phyloP scores from a whole-genome alignment of 2,797 vertebrate genomes.

The Columba guinea region DNA sequence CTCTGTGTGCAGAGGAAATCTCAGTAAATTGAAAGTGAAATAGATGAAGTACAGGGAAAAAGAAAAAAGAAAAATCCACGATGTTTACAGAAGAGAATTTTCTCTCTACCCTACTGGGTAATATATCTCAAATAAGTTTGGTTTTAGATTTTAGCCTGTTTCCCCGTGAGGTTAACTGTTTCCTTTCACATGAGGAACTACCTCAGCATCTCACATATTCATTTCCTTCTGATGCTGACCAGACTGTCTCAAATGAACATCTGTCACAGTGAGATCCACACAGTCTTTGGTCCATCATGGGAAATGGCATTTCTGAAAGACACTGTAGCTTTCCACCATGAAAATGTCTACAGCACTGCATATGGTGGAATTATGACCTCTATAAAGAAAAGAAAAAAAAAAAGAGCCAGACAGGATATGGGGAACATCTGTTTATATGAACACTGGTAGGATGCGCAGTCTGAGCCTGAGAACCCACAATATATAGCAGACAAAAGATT shows the following conservation, averaged over 20 bases:
- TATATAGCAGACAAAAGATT: neutral
- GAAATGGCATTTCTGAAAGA: constrained; percentile 53
- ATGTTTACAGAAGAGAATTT: neutral
- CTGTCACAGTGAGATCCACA: neutral
- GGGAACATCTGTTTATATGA: constrained; percentile 59
- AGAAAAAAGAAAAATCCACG: neutral
- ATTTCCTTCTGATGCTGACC: neutral
- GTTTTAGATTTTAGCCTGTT: neutral
- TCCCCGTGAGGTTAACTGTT: neutral
- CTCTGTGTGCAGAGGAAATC: neutral
- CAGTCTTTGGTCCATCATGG: neutral
- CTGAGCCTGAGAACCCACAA: constrained; percentile 19
- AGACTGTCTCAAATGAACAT: neutral
- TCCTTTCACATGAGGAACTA: neutral
- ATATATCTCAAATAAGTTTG: neutral
- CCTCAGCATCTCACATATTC: neutral
- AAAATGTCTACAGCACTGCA: constrained; percentile 48
- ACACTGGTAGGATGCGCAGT: constrained; percentile 36
- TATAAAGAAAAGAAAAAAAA: constrained; percentile 48
- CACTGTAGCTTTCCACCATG: constrained; percentile 53
- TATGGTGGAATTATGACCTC: constrained; percentile 61
- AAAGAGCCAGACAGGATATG: constrained; percentile 11
- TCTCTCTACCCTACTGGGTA: neutral
- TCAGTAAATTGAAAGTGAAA: constrained; percentile 21
- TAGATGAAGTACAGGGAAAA: fast-evolving